phyloP scores from a whole-genome alignment of 1,140 invertebrate genomes.

The Achatina immaculata region DNA sequence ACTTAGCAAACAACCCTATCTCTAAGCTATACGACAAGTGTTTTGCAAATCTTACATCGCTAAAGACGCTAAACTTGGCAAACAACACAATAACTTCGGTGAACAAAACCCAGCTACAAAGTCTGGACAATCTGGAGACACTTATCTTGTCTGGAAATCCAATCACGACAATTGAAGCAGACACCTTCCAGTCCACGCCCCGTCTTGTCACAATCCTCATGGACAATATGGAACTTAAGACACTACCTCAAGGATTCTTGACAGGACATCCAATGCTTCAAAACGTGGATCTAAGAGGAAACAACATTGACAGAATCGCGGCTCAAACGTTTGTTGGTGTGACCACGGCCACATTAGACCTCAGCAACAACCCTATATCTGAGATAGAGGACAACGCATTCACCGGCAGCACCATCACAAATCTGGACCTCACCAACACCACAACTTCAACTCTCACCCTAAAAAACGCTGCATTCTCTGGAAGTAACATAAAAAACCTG shows the following conservation, averaged over 20 bases:
- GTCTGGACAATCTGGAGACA: slow-evolving; percentile 46
- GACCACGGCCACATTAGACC: slow-evolving; percentile 18
- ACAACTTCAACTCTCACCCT: slow-evolving; percentile 44
- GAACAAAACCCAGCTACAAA: slow-evolving; percentile 42
- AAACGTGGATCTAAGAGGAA: slow-evolving; percentile 34
- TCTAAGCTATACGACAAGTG: slow-evolving; percentile 8
- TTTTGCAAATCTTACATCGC: slow-evolving; percentile 38
- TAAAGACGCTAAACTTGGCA: slow-evolving; percentile 44
- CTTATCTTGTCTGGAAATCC: slow-evolving; percentile 46
- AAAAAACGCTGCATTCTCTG: slow-evolving; percentile 40
- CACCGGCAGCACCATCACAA: not conserved
- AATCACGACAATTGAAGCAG: slow-evolving; percentile 40
- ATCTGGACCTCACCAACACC: not conserved
- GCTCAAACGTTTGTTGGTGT: slow-evolving; percentile 39
- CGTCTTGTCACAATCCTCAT: slow-evolving; percentile 43
- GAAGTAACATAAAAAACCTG: slow-evolving; percentile 32
- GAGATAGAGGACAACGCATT: not conserved
- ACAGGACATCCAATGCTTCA: slow-evolving; percentile 41
- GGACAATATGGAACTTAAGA: slow-evolving; percentile 39
- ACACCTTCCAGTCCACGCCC: slow-evolving; percentile 43
- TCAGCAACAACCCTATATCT: slow-evolving; percentile 23
- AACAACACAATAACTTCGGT: slow-evolving; percentile 46
- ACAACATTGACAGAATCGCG: slow-evolving; percentile 33
- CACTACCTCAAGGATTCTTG: slow-evolving; percentile 42
- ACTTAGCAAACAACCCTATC: slow-evolving; percentile 45